phyloP scores from a whole-genome alignment of 2,113 vertebrate genomes.

The Catharus minimus region DNA sequence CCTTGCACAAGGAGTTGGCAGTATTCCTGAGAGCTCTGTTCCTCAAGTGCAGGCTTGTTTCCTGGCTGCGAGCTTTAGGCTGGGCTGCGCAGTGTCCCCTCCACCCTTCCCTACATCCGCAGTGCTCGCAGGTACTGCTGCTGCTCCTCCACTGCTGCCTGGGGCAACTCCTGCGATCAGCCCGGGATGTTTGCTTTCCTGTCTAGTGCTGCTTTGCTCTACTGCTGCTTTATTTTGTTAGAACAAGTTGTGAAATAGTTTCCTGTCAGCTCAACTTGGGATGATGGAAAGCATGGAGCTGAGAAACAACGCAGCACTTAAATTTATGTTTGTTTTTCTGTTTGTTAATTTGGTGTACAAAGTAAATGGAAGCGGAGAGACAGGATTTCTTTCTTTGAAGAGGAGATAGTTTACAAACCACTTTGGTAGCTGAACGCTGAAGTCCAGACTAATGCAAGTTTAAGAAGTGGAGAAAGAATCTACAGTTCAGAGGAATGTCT shows the following conservation, averaged over 20 bases:
- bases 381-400: neutral
- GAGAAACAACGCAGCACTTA: neutral
- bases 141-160: neutral
- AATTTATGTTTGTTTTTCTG: slow-evolving; percentile 17
- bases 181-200: neutral
- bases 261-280: neutral
- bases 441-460: neutral
- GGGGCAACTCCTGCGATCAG: neutral
- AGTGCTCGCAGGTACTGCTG: neutral
- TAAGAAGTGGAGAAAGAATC: neutral
- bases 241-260: neutral
- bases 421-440: neutral
- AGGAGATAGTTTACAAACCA: neutral
- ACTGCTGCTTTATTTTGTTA: neutral
- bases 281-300: neutral
- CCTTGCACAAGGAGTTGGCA: neutral
- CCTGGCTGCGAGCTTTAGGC: neutral
- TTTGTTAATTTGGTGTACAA: neutral
- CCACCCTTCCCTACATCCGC: accelerated
- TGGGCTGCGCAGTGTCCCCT: neutral
- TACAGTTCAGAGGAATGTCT: neutral
- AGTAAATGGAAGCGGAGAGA: neutral
- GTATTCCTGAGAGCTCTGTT: neutral
- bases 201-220: neutral
- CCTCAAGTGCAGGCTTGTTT: neutral